These are phyloP conservation scores for Brachionus sp. DNA, from an alignment of 1,140 invertebrate species.

Conservation along the genomic window DNA sequence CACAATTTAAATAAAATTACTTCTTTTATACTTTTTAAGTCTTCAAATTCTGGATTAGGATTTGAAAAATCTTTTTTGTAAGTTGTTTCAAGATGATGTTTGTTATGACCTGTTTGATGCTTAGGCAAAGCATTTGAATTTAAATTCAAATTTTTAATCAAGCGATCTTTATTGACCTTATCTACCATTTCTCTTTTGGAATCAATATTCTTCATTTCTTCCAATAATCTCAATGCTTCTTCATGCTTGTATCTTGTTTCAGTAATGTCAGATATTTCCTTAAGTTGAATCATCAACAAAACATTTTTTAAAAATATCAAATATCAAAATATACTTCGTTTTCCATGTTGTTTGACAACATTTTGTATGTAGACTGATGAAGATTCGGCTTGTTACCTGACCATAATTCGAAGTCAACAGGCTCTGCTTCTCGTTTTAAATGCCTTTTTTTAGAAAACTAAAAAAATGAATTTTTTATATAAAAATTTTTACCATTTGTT, in stretches of 20 bases:
- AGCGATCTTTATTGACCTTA: background rate
- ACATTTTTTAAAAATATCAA: background rate
- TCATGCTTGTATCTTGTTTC: constrained; percentile 17
- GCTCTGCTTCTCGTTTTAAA: constrained; percentile 34
- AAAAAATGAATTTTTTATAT: background rate
- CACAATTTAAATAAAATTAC: background rate
- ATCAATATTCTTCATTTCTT: constrained; percentile 14
- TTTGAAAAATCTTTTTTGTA: constrained; percentile 21
- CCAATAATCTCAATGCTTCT: background rate
- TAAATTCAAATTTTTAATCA: background rate
- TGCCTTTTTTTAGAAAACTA: background rate
- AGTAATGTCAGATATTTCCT: background rate
- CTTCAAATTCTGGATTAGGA: constrained; percentile 20
- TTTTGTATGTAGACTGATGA: constrained; percentile 40
- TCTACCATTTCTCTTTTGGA: background rate
- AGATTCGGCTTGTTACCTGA: background rate
- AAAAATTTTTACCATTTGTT: constrained; percentile 28
- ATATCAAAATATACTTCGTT: background rate
- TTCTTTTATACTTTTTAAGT: background rate
- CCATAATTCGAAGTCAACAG: constrained; percentile 21
- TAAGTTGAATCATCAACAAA: background rate
- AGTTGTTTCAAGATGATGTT: constrained; percentile 36
- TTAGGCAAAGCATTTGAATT: background rate
- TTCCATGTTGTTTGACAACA: background rate
- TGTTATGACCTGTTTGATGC: background rate